Evolutionary conservation across 2,113 vertebrate genomes (phyloP).

Genomic region (Perca schrenkii): DNA sequence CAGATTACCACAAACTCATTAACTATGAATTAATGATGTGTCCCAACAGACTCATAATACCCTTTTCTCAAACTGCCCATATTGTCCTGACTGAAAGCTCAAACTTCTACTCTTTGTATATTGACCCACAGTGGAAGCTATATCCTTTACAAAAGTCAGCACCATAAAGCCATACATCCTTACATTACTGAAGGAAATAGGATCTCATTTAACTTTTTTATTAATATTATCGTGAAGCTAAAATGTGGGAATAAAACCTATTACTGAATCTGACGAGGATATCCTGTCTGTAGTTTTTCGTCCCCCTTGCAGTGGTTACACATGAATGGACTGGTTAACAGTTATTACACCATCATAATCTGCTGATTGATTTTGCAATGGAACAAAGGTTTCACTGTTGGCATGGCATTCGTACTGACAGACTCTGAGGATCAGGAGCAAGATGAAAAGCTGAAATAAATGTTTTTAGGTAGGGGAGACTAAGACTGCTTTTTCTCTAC

Average conservation of each 20-base stretch:
- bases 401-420: neutral
- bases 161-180: neutral
- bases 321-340: slow-evolving; percentile 46
- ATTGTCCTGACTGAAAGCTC: slow-evolving; percentile 39
- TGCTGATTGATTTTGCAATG: slow-evolving; percentile 51
- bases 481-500: no score
- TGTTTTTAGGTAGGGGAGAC: neutral
- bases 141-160: neutral
- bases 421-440: slow-evolving; percentile 7
- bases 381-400: slow-evolving; percentile 70
- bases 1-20: slow-evolving; percentile 76
- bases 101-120: neutral
- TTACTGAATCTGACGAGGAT: neutral
- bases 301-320: slow-evolving; percentile 11
- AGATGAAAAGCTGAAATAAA: neutral
- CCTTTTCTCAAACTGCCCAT: slow-evolving; percentile 57
- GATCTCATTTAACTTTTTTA: neutral
- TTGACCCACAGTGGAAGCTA: neutral
- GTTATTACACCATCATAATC: slow-evolving; percentile 63
- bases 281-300: neutral
- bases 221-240: neutral
- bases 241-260: neutral
- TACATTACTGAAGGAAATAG: neutral
- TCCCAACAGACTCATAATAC: slow-evolving; percentile 63
- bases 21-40: slow-evolving; percentile 66